Conservation (phyloP, 2,888 invertebrate genomes). For the Drosophila pseudotalamancana region DNA sequence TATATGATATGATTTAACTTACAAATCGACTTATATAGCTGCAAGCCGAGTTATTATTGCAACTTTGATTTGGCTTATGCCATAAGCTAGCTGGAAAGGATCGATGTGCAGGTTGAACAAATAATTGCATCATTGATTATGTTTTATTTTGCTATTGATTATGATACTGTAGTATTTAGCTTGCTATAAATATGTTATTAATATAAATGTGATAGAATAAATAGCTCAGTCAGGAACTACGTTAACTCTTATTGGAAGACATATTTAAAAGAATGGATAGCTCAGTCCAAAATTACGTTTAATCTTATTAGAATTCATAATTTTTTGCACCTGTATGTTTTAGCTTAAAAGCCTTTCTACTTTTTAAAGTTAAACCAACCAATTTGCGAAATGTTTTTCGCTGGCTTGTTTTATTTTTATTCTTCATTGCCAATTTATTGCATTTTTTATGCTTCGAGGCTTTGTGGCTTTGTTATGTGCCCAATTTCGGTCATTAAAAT, state of each 20-base stretch:
- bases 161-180: neutral
- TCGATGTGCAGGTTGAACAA: too few species aligned
- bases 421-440: slow-evolving; percentile 36
- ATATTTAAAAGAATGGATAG: neutral
- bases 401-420: slow-evolving; percentile 10
- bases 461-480: slow-evolving; percentile 15
- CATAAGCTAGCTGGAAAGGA: too few species aligned
- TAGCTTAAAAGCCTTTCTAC: too few species aligned
- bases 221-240: too few species aligned
- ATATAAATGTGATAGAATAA: too few species aligned
- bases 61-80: too few species aligned
- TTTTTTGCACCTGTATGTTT: slow-evolving; percentile 3
- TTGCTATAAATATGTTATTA: neutral
- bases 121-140: too few species aligned
- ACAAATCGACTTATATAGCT: neutral
- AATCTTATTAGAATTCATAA: slow-evolving; percentile 2
- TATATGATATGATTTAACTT: slow-evolving; percentile 1
- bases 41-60: too few species aligned
- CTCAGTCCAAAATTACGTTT: neutral
- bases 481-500: slow-evolving; percentile 43
- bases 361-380: slow-evolving; percentile 2
- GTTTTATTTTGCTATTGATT: too few species aligned
- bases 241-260: too few species aligned
- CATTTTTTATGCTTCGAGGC: slow-evolving; percentile 13
- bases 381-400: slow-evolving; percentile 15